Evolutionary conservation across 2,113 vertebrate species (phyloP), one percentile per base, ranked within the genome.

Genomic region (Pao palembangensis): DNA sequence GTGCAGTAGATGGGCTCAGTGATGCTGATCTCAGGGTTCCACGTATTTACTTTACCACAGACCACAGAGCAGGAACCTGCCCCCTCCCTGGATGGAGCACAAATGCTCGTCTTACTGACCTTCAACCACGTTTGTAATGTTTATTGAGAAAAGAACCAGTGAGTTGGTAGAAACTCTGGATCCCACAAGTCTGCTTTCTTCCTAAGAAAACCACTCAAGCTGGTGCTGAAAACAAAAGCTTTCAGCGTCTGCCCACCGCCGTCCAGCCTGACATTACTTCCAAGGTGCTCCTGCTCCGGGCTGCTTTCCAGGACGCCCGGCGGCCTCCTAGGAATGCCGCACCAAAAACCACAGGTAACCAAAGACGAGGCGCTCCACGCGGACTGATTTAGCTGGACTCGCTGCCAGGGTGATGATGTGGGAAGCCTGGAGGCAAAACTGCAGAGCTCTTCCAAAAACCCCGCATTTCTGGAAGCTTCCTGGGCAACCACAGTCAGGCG

Each of bases 291-390:
- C 61, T 47, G 51, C 55, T 54, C 41, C 2, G 20, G 60, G 68
- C 54, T 17, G 1, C 53, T 47, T n/a, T 77, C 62, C 66, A 51
- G 61, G 59, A 67, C 51, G 70, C 55, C 69, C 76, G 59, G 48
- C 64, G 59, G 57, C 44, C 58, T 47, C 61, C 70, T 58, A 82
- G 70, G 62, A 87, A 79, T 70, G 67, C 52, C 60, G 74, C 3
- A 43, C 55, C 10, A 60, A 71, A 74, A 83, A 76, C 71, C 77
- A 8, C 71, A 54, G 52, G 69, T 69, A 77, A 69, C 73, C 11
- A 72, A 81, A 82, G 73, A 84, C 51, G 51, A 71, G 16, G 42
- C 70, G 51, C 70, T 71, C 78, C 66, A 76, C 75, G 68, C 73
- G 51, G 64, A 58, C 67, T 72, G 73, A 69, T 84, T 67, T 69